Percentiles rank a stretch among this genome's conserved stretches.
Conservation (phyloP, 2,888 invertebrate genomes). For the Trissonchulus sp. region DNA sequence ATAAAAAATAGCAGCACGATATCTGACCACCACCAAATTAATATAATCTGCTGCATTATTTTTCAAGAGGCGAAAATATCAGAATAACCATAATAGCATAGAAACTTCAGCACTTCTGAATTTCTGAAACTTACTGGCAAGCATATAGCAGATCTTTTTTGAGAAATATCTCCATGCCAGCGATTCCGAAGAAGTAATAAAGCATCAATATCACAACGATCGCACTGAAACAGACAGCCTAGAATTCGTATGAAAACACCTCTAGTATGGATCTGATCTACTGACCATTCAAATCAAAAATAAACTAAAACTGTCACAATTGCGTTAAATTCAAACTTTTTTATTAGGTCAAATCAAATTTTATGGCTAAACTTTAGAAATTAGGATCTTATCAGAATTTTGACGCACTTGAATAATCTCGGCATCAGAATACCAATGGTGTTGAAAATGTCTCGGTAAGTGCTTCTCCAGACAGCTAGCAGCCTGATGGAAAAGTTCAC, state of each 20-base stretch:
- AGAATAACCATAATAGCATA: too few relatives aligned
- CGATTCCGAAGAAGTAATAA: slow-evolving; percentile 80
- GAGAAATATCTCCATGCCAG: slow-evolving; percentile 80
- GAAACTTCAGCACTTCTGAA: too few relatives aligned
- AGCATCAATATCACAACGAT: slow-evolving; percentile 68
- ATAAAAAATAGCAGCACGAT: too few relatives aligned
- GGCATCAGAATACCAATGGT: slow-evolving; percentile 19
- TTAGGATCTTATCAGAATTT: neutral
- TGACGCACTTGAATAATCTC: slow-evolving; percentile 13
- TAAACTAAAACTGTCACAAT: neutral
- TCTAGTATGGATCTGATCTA: too few relatives aligned
- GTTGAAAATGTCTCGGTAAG: slow-evolving; percentile 22
- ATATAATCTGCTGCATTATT: too few relatives aligned
- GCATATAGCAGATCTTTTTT: too few relatives aligned
- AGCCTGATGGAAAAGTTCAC: neutral
- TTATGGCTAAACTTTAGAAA: neutral
- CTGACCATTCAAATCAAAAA: too few relatives aligned
- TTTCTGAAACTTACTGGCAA: too few relatives aligned
- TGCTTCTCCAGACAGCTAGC: neutral
- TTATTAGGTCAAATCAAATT: neutral
- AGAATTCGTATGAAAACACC: too few relatives aligned
- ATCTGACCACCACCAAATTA: too few relatives aligned
- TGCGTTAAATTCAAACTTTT: neutral
- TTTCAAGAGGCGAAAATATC: too few relatives aligned
- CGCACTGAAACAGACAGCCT: slow-evolving; percentile 58